A percentile compares a stretch with the other conserved stretches of the same genome.
phyloP scores from a whole-genome alignment of 2,888 invertebrate species.

The Oligia latruncula region DNA sequence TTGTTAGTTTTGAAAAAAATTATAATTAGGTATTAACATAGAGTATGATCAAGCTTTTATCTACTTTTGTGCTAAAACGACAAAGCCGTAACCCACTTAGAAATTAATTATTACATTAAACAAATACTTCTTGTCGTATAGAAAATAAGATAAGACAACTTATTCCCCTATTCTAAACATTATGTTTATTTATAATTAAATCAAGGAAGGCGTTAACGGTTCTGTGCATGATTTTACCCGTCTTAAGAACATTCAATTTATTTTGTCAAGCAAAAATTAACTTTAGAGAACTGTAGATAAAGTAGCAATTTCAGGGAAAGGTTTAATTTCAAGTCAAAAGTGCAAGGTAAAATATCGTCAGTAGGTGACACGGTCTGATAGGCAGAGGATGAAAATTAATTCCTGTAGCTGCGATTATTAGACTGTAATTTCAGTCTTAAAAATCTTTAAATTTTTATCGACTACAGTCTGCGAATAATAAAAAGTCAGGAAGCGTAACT shows the following conservation, averaged over 20 bases:
- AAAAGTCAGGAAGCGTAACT: no score
- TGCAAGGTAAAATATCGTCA: slow-evolving; percentile 30
- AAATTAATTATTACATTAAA: neutral
- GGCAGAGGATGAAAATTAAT: slow-evolving; percentile 11
- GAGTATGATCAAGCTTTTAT: no score
- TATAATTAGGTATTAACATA: no score
- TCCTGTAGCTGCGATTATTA: neutral
- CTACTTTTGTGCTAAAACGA: neutral
- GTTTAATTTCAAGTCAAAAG: slow-evolving; percentile 10
- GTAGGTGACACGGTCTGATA: slow-evolving; percentile 30
- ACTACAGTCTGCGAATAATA: neutral
- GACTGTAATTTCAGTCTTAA: neutral
- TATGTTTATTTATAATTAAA: slow-evolving; percentile 65
- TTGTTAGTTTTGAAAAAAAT: no score
- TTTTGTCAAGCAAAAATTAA: neutral
- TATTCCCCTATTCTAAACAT: slow-evolving; percentile 23
- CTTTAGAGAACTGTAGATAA: neutral
- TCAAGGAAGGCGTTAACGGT: slow-evolving; percentile 59
- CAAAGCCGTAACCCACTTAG: neutral
- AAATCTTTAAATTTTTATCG: neutral
- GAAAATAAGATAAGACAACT: slow-evolving; percentile 50
- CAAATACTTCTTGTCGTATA: slow-evolving; percentile 5
- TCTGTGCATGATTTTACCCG: slow-evolving; percentile 57
- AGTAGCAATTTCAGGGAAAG: slow-evolving; percentile 8
- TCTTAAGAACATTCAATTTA: neutral